Conservation (phyloP, 2,113 vertebrate species). For the Notiomystis cincta region DNA sequence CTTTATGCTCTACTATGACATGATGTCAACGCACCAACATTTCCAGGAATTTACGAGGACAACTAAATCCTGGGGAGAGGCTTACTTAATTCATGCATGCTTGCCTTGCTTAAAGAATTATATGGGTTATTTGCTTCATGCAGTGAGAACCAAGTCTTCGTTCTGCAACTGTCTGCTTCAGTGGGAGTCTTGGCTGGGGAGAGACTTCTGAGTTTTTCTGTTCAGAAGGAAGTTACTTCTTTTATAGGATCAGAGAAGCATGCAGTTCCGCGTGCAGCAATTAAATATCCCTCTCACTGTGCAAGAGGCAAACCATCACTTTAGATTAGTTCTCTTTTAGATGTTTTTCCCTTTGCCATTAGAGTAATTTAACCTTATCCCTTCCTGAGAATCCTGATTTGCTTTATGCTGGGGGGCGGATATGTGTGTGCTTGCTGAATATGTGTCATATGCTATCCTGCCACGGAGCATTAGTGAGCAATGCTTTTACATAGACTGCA, state of each 20-base stretch:
- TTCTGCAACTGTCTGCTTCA: not conserved
- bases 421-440: not conserved
- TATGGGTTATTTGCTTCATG: not conserved
- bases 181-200: not conserved
- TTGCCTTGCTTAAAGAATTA: not conserved
- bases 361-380: slow-evolving; percentile 16
- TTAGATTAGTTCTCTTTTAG: not conserved
- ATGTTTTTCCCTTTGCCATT: not conserved
- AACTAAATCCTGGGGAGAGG: not conserved
- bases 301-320: slow-evolving; percentile 13
- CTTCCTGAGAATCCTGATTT: not conserved
- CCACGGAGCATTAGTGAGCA: not conserved
- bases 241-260: slow-evolving; percentile 16
- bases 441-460: not conserved
- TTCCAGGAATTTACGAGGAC: not conserved
- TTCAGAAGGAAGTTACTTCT: not conserved
- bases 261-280: not conserved
- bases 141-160: not conserved
- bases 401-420: not conserved
- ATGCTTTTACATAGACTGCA: not conserved
- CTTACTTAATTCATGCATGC: not conserved
- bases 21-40: not conserved
- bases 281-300: slow-evolving; percentile 30
- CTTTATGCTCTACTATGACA: not conserved
- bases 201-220: not conserved